Base-by-base conservation (phyloP, 2,797 vertebrate genomes). In the Parotocinclus haroldoi region DNA sequence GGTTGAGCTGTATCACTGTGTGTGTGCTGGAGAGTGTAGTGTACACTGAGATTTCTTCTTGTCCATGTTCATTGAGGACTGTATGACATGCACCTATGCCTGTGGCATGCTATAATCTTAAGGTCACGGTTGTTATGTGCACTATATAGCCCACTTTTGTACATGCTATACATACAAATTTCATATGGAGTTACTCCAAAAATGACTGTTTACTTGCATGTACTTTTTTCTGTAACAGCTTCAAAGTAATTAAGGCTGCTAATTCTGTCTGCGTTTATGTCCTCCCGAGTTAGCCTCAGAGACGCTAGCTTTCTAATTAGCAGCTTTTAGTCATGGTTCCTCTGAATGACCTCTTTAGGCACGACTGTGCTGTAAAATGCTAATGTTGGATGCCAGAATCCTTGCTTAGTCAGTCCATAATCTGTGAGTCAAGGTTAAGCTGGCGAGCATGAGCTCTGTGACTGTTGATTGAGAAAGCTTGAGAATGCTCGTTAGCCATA, bases 321-420 rank as follows among this genome's bases (percentile, higher is more conserved):
- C 67, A 83, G 84, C 80, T 83, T 83, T 85, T 81, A 85, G 77
- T 85, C 82, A 83, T 73, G 74, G 79, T 69, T 79, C 62, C 64
- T 76, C 44, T 66, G 58, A 78, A 71, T 85, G 82, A 85, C 76
- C 80, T 79, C 69, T 71, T 66, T 51, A 68, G 69, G 72, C n/a
- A n/a, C n/a, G n/a, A 67, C 12, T 50, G 78, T 64, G 63, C 44
- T 46, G 53, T 62, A 58, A 17, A 75, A 68, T 70, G 74, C 78
- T 72, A 66, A 77, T 55, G 46, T 71, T 60, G 66, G 69, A 65
- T 66, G 73, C 75, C 72, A 76, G 81, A 75, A 76, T 63, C 64
- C 55, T 46, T 36, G 11, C 55, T 65, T 48, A 59, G 27, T 71
- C 62, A 54, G 36, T 49, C 48, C 38, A 19, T 59, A 60, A 49